These are phyloP conservation scores for Ophonus ardosiacus DNA, from an alignment of 2,888 invertebrate species.

Conservation along the genomic window DNA sequence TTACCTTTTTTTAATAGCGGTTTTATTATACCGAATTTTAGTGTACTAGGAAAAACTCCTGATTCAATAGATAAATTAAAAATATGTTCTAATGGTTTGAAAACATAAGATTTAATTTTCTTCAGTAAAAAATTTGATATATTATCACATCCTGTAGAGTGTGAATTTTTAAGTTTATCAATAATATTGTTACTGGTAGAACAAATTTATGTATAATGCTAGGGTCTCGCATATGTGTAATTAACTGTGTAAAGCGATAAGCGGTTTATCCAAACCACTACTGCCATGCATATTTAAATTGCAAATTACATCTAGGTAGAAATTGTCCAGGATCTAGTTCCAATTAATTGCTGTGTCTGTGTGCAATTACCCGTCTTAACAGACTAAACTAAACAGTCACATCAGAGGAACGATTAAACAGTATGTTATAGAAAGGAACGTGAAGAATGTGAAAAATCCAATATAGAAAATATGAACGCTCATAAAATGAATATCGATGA, in stretches of 20 bases:
- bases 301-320: conserved; percentile 33
- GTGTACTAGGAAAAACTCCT: no score
- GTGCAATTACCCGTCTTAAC: not conserved
- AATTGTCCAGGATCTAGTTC: not conserved
- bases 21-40: no score
- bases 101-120: no score
- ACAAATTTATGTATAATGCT: not conserved
- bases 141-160: no score
- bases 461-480: not conserved
- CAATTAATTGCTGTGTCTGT: not conserved
- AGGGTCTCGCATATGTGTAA: not conserved
- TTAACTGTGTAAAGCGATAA: conserved; percentile 39
- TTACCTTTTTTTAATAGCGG: no score
- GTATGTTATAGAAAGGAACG: not conserved
- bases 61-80: no score
- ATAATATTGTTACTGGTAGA: not conserved
- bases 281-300: conserved; percentile 50
- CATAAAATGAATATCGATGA: not conserved
- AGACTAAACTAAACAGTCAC: no score
- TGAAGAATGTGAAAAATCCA: not conserved
- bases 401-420: no score
- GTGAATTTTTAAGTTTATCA: no score
- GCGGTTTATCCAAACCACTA: conserved; percentile 45
- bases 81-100: no score
- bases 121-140: no score